Percentiles rank a stretch among this genome's conserved stretches.
These are phyloP conservation scores for Diplodus sargus DNA, from an alignment of 2,797 vertebrate species.

Conservation along the genomic window DNA sequence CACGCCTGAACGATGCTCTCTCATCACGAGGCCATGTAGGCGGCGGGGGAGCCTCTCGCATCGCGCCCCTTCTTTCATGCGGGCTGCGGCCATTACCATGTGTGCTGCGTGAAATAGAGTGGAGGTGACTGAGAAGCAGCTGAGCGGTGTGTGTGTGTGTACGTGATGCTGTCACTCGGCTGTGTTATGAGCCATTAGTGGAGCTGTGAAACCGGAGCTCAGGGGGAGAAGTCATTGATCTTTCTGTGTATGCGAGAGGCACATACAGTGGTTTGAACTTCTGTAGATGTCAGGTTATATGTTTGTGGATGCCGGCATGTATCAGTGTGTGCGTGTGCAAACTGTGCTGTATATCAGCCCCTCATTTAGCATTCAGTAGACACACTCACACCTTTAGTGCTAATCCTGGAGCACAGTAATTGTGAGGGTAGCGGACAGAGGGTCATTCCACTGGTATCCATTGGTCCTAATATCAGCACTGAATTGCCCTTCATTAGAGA, in stretches of 20 bases:
- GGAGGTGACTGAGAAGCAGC: constrained; percentile 42
- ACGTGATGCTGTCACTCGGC: constrained; percentile 45
- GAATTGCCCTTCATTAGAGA: constrained; percentile 77
- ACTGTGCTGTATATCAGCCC: background rate
- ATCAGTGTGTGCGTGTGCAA: background rate
- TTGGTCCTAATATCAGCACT: constrained; percentile 58
- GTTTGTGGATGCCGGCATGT: constrained; percentile 8
- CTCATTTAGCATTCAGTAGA: constrained; percentile 51
- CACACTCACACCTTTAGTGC: constrained; percentile 46
- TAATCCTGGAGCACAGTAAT: constrained; percentile 65
- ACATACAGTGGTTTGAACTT: constrained; percentile 22
- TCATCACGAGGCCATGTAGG: constrained; percentile 39
- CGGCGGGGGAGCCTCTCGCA: constrained; percentile 15
- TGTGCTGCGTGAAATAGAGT: constrained; percentile 34
- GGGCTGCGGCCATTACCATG: constrained; percentile 36
- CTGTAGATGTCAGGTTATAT: constrained; percentile 9
- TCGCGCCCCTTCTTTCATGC: constrained; percentile 23
- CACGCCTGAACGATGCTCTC: constrained; percentile 47
- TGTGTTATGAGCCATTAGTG: constrained; percentile 61
- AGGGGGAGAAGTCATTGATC: constrained; percentile 47
- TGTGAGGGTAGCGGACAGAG: constrained; percentile 43
- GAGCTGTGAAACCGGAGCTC: constrained; percentile 24
- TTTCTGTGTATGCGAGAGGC: constrained; percentile 15
- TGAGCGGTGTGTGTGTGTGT: constrained; percentile 8
- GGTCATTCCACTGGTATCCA: constrained; percentile 48